Evolutionary conservation across 2,888 invertebrate genomes (phyloP), one percentile per base, ranked within the genome.

Genomic region (Mellilla xanthometata): DNA sequence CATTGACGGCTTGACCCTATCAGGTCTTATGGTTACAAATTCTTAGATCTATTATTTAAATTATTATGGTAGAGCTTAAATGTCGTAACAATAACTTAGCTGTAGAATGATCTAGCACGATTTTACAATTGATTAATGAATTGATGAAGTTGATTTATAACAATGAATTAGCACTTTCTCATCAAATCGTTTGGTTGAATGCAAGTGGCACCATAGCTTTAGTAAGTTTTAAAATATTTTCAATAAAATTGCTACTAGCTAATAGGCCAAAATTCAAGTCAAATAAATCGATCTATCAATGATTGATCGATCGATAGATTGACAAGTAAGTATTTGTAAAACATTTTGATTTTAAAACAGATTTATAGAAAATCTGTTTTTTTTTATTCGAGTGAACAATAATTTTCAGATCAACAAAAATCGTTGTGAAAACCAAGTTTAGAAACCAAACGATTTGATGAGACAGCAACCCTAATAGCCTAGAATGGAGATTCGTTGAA

Each of bases 401-500:
- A n/a, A n/a, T n/a, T n/a, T n/a, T n/a, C n/a, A n/a, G n/a, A n/a
- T n/a, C n/a, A n/a, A n/a, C n/a, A n/a, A n/a, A n/a, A n/a, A n/a
- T n/a, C n/a, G n/a, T n/a, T n/a, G n/a, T n/a, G n/a, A n/a, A n/a
- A n/a, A n/a, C n/a, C n/a, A n/a, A n/a, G n/a, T n/a, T 5, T 19
- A 5, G 15, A 24, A 24, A n/a, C 8, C 24, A 2, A 24, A 24
- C 24, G 24, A n/a, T 24, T 2, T 24, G 8, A 24, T 24, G 8
- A 24, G 2, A 2, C 3, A 8, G 24, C 24, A 24, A 19, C 19
- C 36, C 24, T 32, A 31, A 12, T 22, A 41, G 19, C 31, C 35
- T 47, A 47, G 39, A 46, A 49, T 44, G 48, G 52, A 54, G 46
- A 54, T 58, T 58, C 58, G 56, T 54, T 58, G 54, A 53, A 56